phyloP scores from a whole-genome alignment of 2,113 vertebrate species.

The Bettongia penicillata region DNA sequence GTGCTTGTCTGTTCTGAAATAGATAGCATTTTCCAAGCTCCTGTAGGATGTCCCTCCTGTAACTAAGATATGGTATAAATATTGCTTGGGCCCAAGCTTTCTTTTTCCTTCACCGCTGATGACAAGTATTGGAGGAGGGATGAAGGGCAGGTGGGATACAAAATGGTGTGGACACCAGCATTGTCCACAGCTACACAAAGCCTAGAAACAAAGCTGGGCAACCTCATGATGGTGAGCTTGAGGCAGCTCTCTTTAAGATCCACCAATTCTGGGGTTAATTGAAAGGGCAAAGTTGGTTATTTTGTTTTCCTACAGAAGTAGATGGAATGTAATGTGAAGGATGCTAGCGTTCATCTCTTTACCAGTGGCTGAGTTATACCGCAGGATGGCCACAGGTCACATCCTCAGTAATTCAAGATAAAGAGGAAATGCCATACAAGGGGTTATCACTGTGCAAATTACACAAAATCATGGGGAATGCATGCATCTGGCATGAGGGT shows the following conservation, averaged over 20 bases:
- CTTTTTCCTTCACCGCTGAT: conserved; percentile 36
- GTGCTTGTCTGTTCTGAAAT: background rate
- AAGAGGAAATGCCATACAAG: background rate
- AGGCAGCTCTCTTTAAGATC: background rate
- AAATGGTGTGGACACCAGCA: conserved; percentile 24
- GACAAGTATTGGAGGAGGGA: background rate
- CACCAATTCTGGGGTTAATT: background rate
- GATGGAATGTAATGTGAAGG: background rate
- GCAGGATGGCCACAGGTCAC: too few relatives aligned
- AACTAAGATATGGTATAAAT: conserved; percentile 9
- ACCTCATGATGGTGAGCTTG: background rate
- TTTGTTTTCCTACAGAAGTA: background rate
- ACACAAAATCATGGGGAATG: background rate
- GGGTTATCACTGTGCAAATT: background rate
- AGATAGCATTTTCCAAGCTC: background rate
- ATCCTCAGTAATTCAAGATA: too few relatives aligned
- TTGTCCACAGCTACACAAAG: background rate
- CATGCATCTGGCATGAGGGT: background rate
- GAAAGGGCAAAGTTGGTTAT: background rate
- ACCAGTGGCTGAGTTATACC: too few relatives aligned
- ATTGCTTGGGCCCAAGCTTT: conserved; percentile 23
- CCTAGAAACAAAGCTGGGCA: too few relatives aligned
- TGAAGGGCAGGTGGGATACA: conserved; percentile 42
- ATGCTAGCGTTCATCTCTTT: too few relatives aligned
- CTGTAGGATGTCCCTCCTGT: background rate